phyloP scores from a whole-genome alignment of 2,113 vertebrate genomes.

The Murina feae region DNA sequence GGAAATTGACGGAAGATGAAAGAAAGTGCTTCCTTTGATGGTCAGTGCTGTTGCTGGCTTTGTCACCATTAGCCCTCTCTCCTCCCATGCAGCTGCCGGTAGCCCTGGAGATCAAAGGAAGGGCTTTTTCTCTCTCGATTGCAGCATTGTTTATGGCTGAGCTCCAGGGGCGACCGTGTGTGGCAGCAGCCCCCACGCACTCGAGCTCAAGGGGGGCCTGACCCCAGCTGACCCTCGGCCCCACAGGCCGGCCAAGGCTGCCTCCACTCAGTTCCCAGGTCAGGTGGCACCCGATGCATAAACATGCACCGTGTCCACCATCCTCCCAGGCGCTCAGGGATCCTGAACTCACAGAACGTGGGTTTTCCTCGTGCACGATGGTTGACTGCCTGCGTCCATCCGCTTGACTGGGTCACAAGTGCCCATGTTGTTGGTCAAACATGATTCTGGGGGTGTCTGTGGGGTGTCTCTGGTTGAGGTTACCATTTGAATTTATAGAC shows the following conservation, averaged over 20 bases:
- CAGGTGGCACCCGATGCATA: not conserved
- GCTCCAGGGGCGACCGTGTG: accelerated
- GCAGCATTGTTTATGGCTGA: not conserved
- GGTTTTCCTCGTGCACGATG: not conserved
- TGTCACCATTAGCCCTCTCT: not conserved
- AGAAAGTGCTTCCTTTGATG: not conserved
- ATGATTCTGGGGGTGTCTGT: not conserved
- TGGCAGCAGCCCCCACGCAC: not conserved
- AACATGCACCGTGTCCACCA: accelerated
- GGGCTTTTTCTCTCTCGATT: not conserved
- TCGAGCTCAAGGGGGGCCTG: accelerated
- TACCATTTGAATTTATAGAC: not conserved
- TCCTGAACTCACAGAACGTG: not conserved
- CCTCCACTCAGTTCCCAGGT: accelerated
- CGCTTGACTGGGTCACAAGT: not conserved
- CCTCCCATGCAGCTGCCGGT: not conserved
- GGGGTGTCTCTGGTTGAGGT: not conserved
- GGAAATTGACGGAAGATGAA: constrained; percentile 11
- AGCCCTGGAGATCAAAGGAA: not conserved
- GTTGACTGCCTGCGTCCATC: not conserved
- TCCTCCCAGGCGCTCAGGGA: accelerated
- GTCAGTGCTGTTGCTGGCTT: not conserved
- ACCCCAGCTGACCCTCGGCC: not conserved
- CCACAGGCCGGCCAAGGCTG: not conserved
- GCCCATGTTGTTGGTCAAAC: not conserved